These are phyloP conservation scores for Epinephelus moara DNA, from an alignment of 2,113 vertebrate genomes.

Conservation along the genomic window DNA sequence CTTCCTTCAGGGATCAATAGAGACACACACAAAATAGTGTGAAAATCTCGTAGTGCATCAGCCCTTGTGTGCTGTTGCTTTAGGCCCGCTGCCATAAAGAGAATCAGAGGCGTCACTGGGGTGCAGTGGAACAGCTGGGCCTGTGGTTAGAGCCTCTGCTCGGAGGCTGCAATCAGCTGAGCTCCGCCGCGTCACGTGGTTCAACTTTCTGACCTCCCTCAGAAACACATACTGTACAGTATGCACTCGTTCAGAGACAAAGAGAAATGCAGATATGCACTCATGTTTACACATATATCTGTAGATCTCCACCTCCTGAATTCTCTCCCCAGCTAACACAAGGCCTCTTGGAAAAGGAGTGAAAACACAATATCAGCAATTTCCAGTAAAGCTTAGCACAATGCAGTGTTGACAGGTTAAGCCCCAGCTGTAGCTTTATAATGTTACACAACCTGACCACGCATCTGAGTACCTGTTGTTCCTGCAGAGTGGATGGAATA, in stretches of 20 bases:
- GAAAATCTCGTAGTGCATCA: background rate
- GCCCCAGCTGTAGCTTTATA: background rate
- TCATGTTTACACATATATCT: background rate
- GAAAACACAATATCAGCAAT: slow-evolving; percentile 24
- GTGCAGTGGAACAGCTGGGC: slow-evolving; percentile 67
- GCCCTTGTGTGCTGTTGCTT: slow-evolving; percentile 59
- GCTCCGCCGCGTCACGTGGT: slow-evolving; percentile 38
- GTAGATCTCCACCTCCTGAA: slow-evolving; percentile 1
- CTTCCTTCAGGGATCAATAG: slow-evolving; percentile 51
- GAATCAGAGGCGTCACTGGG: slow-evolving; percentile 43
- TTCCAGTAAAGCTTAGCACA: background rate
- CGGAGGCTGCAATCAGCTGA: slow-evolving; percentile 67
- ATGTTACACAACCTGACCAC: slow-evolving; percentile 2
- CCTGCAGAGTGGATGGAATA: background rate
- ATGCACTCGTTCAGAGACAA: background rate
- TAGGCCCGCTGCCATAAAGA: slow-evolving; percentile 54
- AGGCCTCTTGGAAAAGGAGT: background rate
- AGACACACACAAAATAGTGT: slow-evolving; percentile 14
- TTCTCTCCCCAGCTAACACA: slow-evolving; percentile 1
- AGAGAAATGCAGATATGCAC: slow-evolving; percentile 16
- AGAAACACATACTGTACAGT: background rate
- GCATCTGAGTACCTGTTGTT: slow-evolving; percentile 7
- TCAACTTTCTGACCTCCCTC: slow-evolving; percentile 48
- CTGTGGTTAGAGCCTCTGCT: slow-evolving; percentile 49
- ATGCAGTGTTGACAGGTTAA: background rate